Evolutionary conservation across 2,888 invertebrate genomes (phyloP).

Genomic region (Reticulitermes lucifugus): DNA sequence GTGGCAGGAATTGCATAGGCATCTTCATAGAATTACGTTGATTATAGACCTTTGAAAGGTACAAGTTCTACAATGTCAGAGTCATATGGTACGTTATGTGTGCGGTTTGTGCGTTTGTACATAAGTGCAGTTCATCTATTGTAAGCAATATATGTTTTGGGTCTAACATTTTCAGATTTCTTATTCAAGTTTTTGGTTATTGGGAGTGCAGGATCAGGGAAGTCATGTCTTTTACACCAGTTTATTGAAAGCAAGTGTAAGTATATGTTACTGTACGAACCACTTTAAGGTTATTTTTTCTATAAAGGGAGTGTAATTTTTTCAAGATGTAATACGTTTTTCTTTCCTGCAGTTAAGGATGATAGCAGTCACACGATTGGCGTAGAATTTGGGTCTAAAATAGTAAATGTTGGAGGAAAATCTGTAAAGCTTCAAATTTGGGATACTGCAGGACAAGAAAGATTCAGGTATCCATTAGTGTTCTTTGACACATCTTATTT

Average conservation of each 20-base stretch:
- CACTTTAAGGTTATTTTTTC: background rate
- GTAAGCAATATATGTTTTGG: background rate
- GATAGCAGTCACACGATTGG: constrained; percentile 88
- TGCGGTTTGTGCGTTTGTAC: background rate
- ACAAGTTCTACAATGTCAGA: constrained; percentile 20
- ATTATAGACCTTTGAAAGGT: background rate
- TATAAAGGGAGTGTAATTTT: no score
- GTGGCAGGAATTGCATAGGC: background rate
- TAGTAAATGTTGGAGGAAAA: constrained; percentile 84
- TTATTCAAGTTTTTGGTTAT: constrained; percentile 88
- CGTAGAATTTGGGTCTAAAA: constrained; percentile 89
- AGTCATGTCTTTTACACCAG: constrained; percentile 85
- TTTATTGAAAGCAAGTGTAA: constrained; percentile 89
- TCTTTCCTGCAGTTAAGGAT: constrained; percentile 76
- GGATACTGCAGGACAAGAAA: constrained; percentile 72
- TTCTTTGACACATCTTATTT: background rate
- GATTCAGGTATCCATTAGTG: constrained; percentile 60
- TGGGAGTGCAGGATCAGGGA: constrained; percentile 86
- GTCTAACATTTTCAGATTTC: constrained; percentile 74
- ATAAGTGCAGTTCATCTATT: background rate
- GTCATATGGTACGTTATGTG: background rate
- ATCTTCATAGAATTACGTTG: background rate
- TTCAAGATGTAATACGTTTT: background rate
- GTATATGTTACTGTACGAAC: constrained; percentile 59
- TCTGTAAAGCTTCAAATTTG: constrained; percentile 85